Base-by-base conservation (phyloP, 2,888 invertebrate species). In the Phytoseiulus persimilis region DNA sequence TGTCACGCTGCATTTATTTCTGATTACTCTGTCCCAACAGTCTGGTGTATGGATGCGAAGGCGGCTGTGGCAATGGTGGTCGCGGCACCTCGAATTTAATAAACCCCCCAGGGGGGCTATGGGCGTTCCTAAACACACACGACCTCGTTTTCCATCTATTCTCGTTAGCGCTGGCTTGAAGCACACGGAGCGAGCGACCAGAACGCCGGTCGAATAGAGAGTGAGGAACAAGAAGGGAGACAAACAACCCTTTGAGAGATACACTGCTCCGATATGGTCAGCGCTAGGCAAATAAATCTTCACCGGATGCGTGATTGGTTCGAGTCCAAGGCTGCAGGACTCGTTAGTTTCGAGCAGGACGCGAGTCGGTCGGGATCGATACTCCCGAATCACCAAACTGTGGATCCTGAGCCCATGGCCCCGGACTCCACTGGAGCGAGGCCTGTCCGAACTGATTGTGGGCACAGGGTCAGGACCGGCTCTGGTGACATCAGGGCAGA, bases 1-100 rank as follows among this genome's bases (percentile, higher is more conserved):
- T 65, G 65, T 65, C 65, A 65, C 65, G 65, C 65, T 65, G 65
- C 65, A 65, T 65, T 65, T 65, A 65, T 65, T 65, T 65, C 65
- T 65, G 65, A 65, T 65, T 28, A 65, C 65, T 65, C 9, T 28
- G 65, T 23, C 23, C 65, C 28, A 14, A 65, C 23, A 11, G 65
- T 28, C 14, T 28, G 65, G 14, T 14, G 9, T 65, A 14, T 65
- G 18, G 23, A 11, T 3, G 65, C 28, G 28, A 18, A 65, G 65
- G 65, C 18, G 65, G 46, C 46, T 11, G 46, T 14, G 9, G 46
- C 46, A 46, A 14, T 14, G 46, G 46, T 14, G 46, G 14, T 46
- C 9, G 65, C 65, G 65, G 65, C 65, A 65, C 65, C 65, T 65
- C 65, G 65, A 65, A 65, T 65, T 65, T 65, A 65, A 65, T 65